A percentile compares a stretch with the other conserved stretches of the same genome.
Evolutionary conservation across 2,113 vertebrate species (phyloP).

Genomic region (Macrotis lagotis): DNA sequence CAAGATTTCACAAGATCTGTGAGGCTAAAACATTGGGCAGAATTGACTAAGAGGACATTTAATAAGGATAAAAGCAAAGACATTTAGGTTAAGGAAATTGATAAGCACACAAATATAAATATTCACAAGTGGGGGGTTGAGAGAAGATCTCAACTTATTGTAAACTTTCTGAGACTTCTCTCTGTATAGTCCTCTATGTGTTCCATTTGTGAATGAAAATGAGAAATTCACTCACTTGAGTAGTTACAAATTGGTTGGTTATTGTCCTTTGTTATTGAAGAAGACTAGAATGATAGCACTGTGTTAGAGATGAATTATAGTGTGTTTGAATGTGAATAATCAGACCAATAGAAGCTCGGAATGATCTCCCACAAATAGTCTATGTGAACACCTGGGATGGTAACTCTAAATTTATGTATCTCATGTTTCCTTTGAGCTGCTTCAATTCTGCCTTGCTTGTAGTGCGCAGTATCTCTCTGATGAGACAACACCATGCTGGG

Average conservation of each 20-base stretch:
- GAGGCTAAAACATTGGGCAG: neutral
- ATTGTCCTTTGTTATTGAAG: too few relatives aligned
- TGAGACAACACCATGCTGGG: too few relatives aligned
- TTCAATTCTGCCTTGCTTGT: too few relatives aligned
- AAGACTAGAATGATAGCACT: too few relatives aligned
- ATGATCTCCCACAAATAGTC: too few relatives aligned
- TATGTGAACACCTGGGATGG: too few relatives aligned
- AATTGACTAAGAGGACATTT: neutral
- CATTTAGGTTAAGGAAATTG: neutral
- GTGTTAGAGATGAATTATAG: too few relatives aligned
- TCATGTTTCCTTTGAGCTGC: too few relatives aligned
- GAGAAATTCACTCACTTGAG: neutral
- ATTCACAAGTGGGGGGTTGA: neutral
- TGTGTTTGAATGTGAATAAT: too few relatives aligned
- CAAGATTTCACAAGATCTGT: neutral
- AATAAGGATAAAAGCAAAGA: neutral
- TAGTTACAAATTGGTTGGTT: neutral
- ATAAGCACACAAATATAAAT: neutral
- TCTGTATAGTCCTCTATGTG: neutral
- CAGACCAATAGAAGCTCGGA: too few relatives aligned
- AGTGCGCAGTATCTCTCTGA: too few relatives aligned
- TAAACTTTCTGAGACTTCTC: neutral
- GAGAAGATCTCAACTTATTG: neutral
- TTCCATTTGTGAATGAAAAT: neutral
- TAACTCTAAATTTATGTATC: too few relatives aligned